Evolutionary conservation across 2,797 vertebrate genomes (phyloP).

Genomic region (Micropoecilia bifurca): DNA sequence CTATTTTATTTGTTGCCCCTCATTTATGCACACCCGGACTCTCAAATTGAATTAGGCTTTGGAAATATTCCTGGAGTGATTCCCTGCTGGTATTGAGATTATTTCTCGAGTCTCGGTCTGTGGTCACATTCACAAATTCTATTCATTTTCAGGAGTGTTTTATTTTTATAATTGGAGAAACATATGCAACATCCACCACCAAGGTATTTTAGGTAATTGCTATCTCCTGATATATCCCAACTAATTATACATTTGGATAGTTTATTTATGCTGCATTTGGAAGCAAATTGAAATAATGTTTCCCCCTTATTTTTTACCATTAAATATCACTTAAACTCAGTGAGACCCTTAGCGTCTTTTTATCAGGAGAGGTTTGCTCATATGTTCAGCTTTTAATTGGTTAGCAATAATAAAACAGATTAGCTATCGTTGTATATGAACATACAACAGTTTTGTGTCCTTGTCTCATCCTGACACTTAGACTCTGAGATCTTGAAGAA

Average conservation of each 20-base stretch:
- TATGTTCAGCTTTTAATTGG: neutral
- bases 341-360: neutral
- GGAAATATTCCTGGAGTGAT: slow-evolving; percentile 45
- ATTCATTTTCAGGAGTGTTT: slow-evolving; percentile 28
- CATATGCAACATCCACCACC: slow-evolving; percentile 40
- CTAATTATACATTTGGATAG: slow-evolving; percentile 27
- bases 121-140: slow-evolving; percentile 28
- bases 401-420: too few species aligned
- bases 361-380: neutral
- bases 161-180: slow-evolving; percentile 35
- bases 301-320: neutral
- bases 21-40: slow-evolving; percentile 40
- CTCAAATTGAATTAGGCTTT: slow-evolving; percentile 69
- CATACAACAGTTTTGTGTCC: slow-evolving; percentile 21
- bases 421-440: neutral
- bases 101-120: slow-evolving; percentile 43
- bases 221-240: slow-evolving; percentile 29
- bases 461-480: slow-evolving; percentile 13
- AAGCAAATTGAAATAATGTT: slow-evolving; percentile 14
- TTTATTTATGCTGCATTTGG: slow-evolving; percentile 29
- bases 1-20: slow-evolving; percentile 47
- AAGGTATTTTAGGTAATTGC: slow-evolving; percentile 24
- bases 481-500: slow-evolving; percentile 18
- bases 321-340: neutral
- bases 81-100: slow-evolving; percentile 52